Evolutionary conservation across 1,140 invertebrate genomes (phyloP).

Genomic region (Hypothenemus hampei): DNA sequence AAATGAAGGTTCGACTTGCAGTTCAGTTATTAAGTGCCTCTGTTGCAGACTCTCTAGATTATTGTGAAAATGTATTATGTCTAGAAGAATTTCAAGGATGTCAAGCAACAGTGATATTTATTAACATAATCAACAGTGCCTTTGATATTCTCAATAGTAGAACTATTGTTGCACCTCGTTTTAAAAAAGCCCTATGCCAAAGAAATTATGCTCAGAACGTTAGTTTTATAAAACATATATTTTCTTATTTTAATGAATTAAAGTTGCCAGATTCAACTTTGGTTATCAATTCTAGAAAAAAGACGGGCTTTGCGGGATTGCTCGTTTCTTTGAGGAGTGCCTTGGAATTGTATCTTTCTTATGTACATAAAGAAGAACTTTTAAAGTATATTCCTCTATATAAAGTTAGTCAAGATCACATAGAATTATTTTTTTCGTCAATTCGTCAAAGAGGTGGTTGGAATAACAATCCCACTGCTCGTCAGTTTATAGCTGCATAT

Average conservation of each 20-base stretch:
- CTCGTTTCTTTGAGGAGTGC: constrained; percentile 2
- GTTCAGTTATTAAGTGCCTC: constrained; percentile 36
- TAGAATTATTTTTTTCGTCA: constrained; percentile 1
- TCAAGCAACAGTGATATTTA: constrained; percentile 32
- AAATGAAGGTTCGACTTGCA: constrained; percentile 42
- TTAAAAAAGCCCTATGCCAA: background rate
- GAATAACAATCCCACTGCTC: constrained; percentile 6
- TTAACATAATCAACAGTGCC: constrained; percentile 33
- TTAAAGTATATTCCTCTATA: constrained; percentile 5
- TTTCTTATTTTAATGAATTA: background rate
- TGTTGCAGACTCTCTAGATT: constrained; percentile 33
- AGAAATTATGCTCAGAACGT: background rate
- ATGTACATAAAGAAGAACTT: background rate
- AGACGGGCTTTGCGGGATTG: constrained; percentile 11
- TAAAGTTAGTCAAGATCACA: constrained; percentile 8
- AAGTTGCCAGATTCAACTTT: background rate
- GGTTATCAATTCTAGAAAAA: constrained; percentile 6
- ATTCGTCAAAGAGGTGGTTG: background rate
- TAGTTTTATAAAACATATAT: background rate
- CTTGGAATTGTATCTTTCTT: background rate
- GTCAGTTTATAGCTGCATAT: background rate
- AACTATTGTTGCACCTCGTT: constrained; percentile 11
- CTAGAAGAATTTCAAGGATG: constrained; percentile 30
- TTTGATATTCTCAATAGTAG: constrained; percentile 39
- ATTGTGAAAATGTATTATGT: constrained; percentile 28